Evolutionary conservation across 2,797 vertebrate genomes (phyloP).

Genomic region (Orientallactaga sibirica): DNA sequence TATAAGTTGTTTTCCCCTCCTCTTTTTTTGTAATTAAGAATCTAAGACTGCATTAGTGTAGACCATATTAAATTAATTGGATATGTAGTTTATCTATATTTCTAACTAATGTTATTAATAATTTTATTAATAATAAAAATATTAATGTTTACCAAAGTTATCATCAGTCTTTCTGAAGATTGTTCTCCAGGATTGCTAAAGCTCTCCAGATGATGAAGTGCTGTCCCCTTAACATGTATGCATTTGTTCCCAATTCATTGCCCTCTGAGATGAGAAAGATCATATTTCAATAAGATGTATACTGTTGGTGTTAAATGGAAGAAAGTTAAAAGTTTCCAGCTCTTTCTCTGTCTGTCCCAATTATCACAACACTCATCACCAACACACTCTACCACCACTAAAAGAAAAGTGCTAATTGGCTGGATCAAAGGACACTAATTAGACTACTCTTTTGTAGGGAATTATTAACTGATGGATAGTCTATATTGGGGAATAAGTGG

Average conservation of each 20-base stretch:
- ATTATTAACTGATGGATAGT: slow-evolving; percentile 54
- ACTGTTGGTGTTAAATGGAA: slow-evolving; percentile 44
- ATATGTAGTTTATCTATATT: background rate
- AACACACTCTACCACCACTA: slow-evolving; percentile 40
- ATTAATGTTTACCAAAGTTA: background rate
- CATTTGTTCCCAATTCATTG: background rate
- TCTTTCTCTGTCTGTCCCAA: slow-evolving; percentile 51
- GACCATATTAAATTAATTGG: background rate
- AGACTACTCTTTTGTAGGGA: slow-evolving; percentile 36
- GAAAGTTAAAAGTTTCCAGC: slow-evolving; percentile 31
- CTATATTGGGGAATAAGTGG: background rate
- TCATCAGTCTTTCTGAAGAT: background rate
- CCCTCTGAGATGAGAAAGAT: background rate
- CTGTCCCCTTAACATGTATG: background rate
- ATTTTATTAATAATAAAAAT: slow-evolving; percentile 4
- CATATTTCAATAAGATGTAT: slow-evolving; percentile 18
- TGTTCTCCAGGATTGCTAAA: background rate
- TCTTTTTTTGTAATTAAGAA: slow-evolving; percentile 14
- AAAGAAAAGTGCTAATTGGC: slow-evolving; percentile 77
- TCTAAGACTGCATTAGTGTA: background rate
- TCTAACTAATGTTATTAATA: background rate
- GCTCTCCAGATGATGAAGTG: background rate
- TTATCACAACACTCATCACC: slow-evolving; percentile 67
- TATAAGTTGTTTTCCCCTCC: background rate
- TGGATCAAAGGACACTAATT: slow-evolving; percentile 79